phyloP scores from a whole-genome alignment of 1,140 invertebrate genomes.

The Brevipalpus yothersi region DNA sequence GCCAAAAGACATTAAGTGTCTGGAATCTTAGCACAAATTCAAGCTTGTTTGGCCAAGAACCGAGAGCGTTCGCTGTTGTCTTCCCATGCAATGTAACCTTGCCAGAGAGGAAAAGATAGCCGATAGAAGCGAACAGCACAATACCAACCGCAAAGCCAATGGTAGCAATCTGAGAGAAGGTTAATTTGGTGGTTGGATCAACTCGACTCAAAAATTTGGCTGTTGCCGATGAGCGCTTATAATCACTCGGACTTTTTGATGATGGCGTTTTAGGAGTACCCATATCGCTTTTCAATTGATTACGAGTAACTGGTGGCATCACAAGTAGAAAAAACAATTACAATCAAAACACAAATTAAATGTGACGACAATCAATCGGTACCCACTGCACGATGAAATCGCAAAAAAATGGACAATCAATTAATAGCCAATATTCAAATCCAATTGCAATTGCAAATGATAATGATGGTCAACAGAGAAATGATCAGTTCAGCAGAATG shows the following conservation, averaged over 20 bases:
- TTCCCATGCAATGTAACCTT: neutral
- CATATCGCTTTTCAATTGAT: neutral
- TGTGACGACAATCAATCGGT: no score
- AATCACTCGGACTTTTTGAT: neutral
- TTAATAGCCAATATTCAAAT: no score
- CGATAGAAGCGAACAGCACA: neutral
- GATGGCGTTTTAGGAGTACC: neutral
- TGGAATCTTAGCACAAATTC: neutral
- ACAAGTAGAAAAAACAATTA: no score
- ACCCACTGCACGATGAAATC: no score
- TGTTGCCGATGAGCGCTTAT: neutral
- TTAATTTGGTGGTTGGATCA: neutral
- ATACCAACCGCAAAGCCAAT: neutral
- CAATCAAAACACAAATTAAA: no score
- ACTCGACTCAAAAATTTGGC: neutral
- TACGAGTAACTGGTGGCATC: neutral
- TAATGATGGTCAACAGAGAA: no score
- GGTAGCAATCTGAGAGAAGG: neutral
- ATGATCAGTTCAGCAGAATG: no score
- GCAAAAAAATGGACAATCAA: no score
- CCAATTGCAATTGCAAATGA: no score
- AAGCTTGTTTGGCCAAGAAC: neutral
- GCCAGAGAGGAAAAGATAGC: neutral
- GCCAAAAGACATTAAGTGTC: neutral
- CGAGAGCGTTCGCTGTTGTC: neutral